Evolutionary conservation across 2,113 vertebrate species (phyloP).

Genomic region (Parus major): DNA sequence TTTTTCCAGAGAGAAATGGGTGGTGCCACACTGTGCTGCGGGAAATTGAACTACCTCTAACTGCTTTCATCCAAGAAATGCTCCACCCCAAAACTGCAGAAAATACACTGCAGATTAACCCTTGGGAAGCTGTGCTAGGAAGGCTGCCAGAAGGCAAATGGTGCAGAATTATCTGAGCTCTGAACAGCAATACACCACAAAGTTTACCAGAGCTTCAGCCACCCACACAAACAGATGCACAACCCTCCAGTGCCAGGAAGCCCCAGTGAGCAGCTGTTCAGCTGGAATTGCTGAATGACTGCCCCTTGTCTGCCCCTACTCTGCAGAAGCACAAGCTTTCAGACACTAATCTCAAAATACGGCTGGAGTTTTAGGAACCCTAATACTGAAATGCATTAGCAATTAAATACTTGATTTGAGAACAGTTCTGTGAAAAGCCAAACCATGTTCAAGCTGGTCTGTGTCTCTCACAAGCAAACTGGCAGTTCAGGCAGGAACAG

Average conservation of each 20-base stretch:
- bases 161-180: background rate
- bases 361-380: background rate
- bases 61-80: background rate
- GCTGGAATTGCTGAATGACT: background rate
- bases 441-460: background rate
- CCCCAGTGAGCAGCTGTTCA: background rate
- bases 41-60: background rate
- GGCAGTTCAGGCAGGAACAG: background rate
- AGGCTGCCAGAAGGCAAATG: background rate
- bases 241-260: background rate
- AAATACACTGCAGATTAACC: background rate
- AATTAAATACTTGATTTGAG: background rate
- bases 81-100: constrained; percentile 15
- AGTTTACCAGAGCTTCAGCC: background rate
- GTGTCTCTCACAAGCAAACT: background rate
- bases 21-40: background rate
- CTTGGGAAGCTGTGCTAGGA: background rate
- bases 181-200: background rate
- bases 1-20: background rate
- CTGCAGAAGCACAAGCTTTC: background rate
- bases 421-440: background rate
- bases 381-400: background rate
- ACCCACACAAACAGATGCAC: background rate
- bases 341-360: background rate
- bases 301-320: background rate